Base-by-base conservation (phyloP, 2,797 vertebrate species). In the Melanotaenia trifasciata region DNA sequence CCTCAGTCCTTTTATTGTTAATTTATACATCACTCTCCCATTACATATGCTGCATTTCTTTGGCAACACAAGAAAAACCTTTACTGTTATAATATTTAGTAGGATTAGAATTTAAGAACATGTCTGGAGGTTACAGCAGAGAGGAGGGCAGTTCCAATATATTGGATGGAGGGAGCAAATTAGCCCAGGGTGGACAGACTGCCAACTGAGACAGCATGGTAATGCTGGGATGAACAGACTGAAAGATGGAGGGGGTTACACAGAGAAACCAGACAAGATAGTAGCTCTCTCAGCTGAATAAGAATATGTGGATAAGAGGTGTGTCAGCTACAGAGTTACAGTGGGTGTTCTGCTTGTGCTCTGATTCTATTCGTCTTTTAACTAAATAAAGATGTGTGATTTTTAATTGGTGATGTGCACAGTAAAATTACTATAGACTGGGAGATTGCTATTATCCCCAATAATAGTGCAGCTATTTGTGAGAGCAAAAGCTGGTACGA, bases 171-270 rank as follows among this genome's bases (percentile, higher is more conserved):
- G 72, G 64, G 75, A 74, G 69, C 47, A 86, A 91, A 91, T 87
- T 81, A 93, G 86, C 84, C 81, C 83, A 80, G 84, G 87, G 90
- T 86, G 87, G 89, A 92, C 85, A 82, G 84, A 91, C 82, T 85
- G 88, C 90, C 92, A 90, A 90, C 84, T 73, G 80, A 92, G 90
- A 90, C 84, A 86, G 87, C 88, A 91, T 92, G 93, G 89, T 83
- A 92, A 92, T 84, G 91, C 84, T 84, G 89, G 81, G 87, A 89
- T 90, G 93, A 92, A 87, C 91, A 90, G 89, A 90, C 88, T 84
- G 87, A 83, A 85, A 86, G 89, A 91, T 83, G 81, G 86, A 86
- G 86, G 87, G 88, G 90, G 86, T 87, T 86, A 83, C 72, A 76
- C 70, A 70, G 79, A 80, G 67, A 78, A 74, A 82, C 67, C 71